These are phyloP conservation scores for Hemithea aestivaria DNA, from an alignment of 2,888 invertebrate genomes.

Conservation along the genomic window DNA sequence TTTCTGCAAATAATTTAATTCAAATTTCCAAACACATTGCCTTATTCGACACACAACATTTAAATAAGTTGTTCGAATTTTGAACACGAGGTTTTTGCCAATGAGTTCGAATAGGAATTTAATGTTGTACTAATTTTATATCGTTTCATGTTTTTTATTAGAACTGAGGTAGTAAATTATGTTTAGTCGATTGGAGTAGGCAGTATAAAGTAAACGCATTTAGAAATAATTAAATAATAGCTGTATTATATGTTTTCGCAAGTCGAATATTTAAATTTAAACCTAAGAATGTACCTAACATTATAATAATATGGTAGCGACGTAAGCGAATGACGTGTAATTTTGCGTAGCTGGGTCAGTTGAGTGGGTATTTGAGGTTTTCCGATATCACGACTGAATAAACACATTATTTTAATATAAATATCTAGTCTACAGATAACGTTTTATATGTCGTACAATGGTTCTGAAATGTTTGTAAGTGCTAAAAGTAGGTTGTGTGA, in stretches of 20 bases:
- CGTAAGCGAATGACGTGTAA: too few relatives aligned
- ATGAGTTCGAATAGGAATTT: not conserved
- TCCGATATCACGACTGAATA: conserved; percentile 12
- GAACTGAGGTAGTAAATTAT: too few relatives aligned
- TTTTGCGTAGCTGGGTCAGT: conserved; percentile 20
- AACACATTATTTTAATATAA: conserved; percentile 10
- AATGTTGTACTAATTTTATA: not conserved
- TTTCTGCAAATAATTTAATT: conserved; percentile 1
- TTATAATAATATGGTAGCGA: too few relatives aligned
- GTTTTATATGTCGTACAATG: conserved; percentile 12
- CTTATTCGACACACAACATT: too few relatives aligned
- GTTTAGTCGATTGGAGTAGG: too few relatives aligned
- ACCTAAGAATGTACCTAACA: too few relatives aligned
- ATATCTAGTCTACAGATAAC: conserved; percentile 11
- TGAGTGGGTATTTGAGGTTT: conserved; percentile 18
- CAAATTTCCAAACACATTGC: not conserved
- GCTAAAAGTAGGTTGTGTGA: conserved; percentile 19
- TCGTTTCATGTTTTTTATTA: conserved; percentile 1
- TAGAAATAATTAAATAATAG: too few relatives aligned
- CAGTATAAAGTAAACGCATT: too few relatives aligned
- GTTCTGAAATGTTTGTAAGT: conserved; percentile 15
- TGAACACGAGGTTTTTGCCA: conserved; percentile 1
- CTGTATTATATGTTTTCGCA: too few relatives aligned
- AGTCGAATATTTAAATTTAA: too few relatives aligned
- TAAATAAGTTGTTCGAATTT: not conserved